Evolutionary conservation across 2,797 vertebrate species (phyloP).

Genomic region (Varecia variegata): DNA sequence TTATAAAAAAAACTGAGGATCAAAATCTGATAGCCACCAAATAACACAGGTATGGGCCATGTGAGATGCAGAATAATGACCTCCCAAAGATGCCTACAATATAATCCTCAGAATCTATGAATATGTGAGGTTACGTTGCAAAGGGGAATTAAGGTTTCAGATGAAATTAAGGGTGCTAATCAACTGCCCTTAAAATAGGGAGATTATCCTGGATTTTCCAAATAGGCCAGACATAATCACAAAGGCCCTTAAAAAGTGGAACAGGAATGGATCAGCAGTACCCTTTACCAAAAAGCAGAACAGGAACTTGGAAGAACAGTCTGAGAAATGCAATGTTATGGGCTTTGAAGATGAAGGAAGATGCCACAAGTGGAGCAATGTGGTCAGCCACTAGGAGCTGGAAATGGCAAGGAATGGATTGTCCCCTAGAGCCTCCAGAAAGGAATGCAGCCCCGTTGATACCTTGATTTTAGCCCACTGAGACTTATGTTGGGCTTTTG

Average conservation of each 20-base stretch:
- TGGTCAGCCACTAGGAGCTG: background rate
- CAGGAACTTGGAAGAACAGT: background rate
- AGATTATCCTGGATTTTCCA: background rate
- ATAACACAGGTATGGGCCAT: background rate
- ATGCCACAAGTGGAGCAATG: background rate
- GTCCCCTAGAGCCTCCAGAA: background rate
- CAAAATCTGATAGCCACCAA: background rate
- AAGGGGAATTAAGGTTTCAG: background rate
- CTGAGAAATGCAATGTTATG: background rate
- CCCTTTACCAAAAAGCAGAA: background rate
- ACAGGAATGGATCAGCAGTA: background rate
- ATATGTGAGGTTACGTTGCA: background rate
- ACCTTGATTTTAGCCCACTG: background rate
- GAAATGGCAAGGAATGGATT: background rate
- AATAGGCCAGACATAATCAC: background rate
- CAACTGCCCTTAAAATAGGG: background rate
- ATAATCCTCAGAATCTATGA: background rate
- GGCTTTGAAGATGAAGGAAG: background rate
- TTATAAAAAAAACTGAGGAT: background rate
- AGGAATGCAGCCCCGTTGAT: background rate
- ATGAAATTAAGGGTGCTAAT: background rate
- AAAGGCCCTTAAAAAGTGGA: background rate
- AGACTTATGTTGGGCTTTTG: background rate
- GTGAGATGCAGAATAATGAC: background rate
- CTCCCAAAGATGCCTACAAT: background rate